These are phyloP conservation scores for Cheilosia scutellata DNA, from an alignment of 2,888 invertebrate species.

Conservation along the genomic window DNA sequence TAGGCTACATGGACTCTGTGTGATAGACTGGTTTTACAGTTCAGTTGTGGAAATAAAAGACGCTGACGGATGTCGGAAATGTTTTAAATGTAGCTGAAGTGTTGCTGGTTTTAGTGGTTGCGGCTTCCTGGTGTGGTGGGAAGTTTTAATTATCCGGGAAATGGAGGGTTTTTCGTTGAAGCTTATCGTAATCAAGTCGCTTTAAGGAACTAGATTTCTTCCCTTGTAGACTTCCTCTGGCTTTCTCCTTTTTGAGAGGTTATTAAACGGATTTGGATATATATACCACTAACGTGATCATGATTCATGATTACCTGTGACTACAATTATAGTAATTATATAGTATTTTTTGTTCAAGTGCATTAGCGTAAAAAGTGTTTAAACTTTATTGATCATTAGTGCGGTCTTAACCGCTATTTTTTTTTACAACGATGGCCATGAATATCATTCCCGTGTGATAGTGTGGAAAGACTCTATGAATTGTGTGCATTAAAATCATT, in stretches of 20 bases:
- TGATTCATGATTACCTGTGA: background rate
- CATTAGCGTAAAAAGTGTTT: background rate
- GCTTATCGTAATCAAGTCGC: background rate
- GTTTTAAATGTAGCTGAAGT: background rate
- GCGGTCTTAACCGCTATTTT: background rate
- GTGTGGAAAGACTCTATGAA: too few relatives aligned
- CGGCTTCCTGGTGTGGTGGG: slow-evolving; percentile 32
- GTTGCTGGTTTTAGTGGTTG: background rate
- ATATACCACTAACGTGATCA: background rate
- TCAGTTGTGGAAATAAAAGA: slow-evolving; percentile 16
- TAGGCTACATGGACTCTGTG: slow-evolving; percentile 47
- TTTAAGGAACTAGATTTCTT: background rate
- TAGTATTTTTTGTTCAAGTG: background rate
- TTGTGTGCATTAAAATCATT: too few relatives aligned
- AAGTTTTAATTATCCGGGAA: slow-evolving; percentile 21
- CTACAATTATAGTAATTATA: slow-evolving; percentile 2
- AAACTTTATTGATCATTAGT: background rate
- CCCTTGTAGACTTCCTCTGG: background rate
- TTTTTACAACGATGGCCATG: too few relatives aligned
- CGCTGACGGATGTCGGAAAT: slow-evolving; percentile 34
- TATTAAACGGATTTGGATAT: background rate
- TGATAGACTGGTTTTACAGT: slow-evolving; percentile 28
- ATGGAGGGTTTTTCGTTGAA: background rate
- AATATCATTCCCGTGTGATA: too few relatives aligned
- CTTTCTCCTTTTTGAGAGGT: background rate